Percentiles rank a stretch among this genome's conserved stretches.
Evolutionary conservation across 2,113 vertebrate genomes (phyloP).

Genomic region (Connochaetes taurinus): DNA sequence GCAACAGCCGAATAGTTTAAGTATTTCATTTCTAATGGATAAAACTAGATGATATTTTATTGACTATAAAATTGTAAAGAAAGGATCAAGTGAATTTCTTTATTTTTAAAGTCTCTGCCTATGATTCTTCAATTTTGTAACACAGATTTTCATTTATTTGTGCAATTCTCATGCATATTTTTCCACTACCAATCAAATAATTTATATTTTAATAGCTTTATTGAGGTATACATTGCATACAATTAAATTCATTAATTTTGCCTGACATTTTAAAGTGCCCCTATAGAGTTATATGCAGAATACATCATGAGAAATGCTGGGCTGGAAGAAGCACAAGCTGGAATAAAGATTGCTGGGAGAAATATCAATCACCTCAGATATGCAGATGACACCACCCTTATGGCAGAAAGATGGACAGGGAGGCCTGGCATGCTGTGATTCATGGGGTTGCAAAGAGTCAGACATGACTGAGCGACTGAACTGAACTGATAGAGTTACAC

Average conservation of each 20-base stretch:
- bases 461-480: too few species aligned
- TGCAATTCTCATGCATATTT: not conserved
- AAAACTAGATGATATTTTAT: not conserved
- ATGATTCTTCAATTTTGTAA: not conserved
- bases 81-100: not conserved
- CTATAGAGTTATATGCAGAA: not conserved
- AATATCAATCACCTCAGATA: too few species aligned
- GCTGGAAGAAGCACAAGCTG: too few species aligned
- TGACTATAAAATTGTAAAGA: not conserved
- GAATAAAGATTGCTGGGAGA: too few species aligned
- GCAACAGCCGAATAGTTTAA: not conserved
- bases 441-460: too few species aligned
- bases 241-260: not conserved
- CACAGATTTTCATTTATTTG: not conserved
- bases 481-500: not conserved
- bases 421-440: too few species aligned
- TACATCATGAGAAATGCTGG: too few species aligned
- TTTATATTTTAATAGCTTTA: not conserved
- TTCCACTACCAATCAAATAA: not conserved
- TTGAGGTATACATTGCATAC: not conserved
- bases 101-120: not conserved
- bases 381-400: too few species aligned
- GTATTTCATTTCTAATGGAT: not conserved
- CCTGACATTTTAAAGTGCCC: not conserved
- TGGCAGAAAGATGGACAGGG: too few species aligned